Evolutionary conservation across 2,888 invertebrate genomes (phyloP), one percentile per base, ranked within the genome.

Genomic region (Drosophila incognita): DNA sequence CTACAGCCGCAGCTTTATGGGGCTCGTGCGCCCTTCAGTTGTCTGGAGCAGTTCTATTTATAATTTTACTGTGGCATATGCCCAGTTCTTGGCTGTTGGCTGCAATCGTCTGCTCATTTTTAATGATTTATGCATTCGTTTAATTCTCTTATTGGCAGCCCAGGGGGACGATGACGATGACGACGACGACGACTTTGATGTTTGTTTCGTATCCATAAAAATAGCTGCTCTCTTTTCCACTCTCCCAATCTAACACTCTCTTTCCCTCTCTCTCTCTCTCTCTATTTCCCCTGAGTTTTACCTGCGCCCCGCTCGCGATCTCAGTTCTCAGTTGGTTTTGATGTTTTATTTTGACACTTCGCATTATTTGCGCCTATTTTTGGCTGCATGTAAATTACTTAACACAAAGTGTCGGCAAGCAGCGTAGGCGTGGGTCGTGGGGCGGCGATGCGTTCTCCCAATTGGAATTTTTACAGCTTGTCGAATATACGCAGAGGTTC

Each of bases 261-360:
- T 1, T 15, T 6, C 51, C n/a, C 13, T 3, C 2, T 6, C 27
- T 0, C 11, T 18, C 24, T 10, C 18, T 6, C 2, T 6, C 18
- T 11, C 35, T 24, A 10, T 54, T 8, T 35, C 18, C 24, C 5
- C 15, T 65, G 58, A 67, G 57, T 52, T 54, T 58, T 74, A 64
- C 69, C 73, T 71, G 75, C 67, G 33, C 13, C 38, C 40, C 53
- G 21, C 29, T 21, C 6, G 4, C 24, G 5, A 13, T 46, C 48
- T 35, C 52, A 42, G 35, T 36, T 48, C 24, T 35, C 38, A 29
- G 53, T 66, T 59, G 64, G 65, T 82, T 89, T 85, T 89, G 90
- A 86, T 89, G 90, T 87, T 87, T 78, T 89, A 90, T 86, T 86
- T 86, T 87, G 85, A 86, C 85, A 86, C 76, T 74, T 70, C 83